phyloP scores from a whole-genome alignment of 1,140 invertebrate genomes.

The Drosophila tristis region DNA sequence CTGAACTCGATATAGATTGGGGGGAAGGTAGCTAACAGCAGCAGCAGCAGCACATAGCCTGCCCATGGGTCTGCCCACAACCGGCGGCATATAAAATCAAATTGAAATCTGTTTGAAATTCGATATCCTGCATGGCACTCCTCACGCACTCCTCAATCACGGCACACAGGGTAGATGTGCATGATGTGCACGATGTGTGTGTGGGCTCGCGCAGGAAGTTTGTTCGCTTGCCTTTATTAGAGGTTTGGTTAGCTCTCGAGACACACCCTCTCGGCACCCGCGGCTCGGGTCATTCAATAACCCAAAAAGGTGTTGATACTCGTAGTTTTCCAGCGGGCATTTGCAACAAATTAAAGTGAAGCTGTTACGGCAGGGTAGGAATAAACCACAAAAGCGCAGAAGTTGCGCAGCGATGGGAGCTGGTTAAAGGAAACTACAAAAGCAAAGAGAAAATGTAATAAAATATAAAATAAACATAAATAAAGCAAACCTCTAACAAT shows the following conservation, averaged over 20 bases:
- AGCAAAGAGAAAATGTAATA: too few relatives aligned
- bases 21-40: not conserved
- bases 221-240: conserved; percentile 27
- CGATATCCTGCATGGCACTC: conserved; percentile 47
- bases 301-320: conserved; percentile 11
- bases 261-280: conserved; percentile 10
- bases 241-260: conserved; percentile 27
- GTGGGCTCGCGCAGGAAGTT: conserved; percentile 19
- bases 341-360: too few relatives aligned
- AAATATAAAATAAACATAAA: too few relatives aligned
- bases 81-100: conserved; percentile 71
- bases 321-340: too few relatives aligned
- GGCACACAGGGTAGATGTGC: not conserved
- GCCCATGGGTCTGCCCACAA: conserved; percentile 34
- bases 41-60: too few relatives aligned
- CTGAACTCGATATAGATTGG: not conserved
- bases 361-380: too few relatives aligned
- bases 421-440: too few relatives aligned
- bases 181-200: conserved; percentile 30
- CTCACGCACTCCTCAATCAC: too few relatives aligned
- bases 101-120: conserved; percentile 83
- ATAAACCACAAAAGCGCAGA: too few relatives aligned
- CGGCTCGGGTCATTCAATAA: not conserved
- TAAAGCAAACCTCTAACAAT: too few relatives aligned
- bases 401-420: too few relatives aligned